phyloP scores from a whole-genome alignment of 23 tunicate genomes.

The Ciona savignyi region DNA sequence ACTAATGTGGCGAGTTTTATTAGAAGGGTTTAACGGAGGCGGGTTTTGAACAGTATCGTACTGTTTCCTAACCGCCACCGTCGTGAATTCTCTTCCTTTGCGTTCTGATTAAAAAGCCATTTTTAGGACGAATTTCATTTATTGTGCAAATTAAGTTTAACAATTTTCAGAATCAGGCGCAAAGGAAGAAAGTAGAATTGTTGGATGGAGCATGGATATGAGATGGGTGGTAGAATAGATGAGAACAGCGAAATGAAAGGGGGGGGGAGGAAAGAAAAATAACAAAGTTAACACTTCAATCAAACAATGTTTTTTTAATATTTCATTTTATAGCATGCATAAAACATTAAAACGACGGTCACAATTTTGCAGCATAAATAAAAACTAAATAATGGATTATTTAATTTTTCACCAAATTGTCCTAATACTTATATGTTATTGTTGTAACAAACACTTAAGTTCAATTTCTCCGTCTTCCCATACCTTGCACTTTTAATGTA shows the following conservation, averaged over 20 bases:
- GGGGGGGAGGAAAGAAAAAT: background rate
- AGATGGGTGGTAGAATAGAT: slow-evolving; percentile 11
- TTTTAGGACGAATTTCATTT: background rate
- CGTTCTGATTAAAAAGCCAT: background rate
- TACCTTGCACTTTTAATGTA: slow-evolving; percentile 70
- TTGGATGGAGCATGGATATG: slow-evolving; percentile 10
- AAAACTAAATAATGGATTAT: no score
- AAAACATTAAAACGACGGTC: no score
- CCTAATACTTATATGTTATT: no score
- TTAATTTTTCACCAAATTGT: no score
- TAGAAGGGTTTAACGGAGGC: background rate
- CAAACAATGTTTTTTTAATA: no score
- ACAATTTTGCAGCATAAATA: no score
- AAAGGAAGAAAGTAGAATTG: slow-evolving; percentile 10
- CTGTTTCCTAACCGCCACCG: slow-evolving; percentile 8
- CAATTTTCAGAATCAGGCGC: no score
- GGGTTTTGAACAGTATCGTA: background rate
- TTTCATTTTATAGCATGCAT: background rate
- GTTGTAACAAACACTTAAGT: no score
- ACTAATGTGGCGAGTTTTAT: slow-evolving; percentile 63
- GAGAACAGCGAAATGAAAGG: slow-evolving; percentile 10
- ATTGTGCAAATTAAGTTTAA: background rate
- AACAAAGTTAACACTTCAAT: background rate
- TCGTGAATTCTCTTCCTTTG: slow-evolving; percentile 14
- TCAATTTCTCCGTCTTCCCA: background rate